Evolutionary conservation across 2,888 invertebrate species (phyloP).

Genomic region (Cataglyphis altisquamis): DNA sequence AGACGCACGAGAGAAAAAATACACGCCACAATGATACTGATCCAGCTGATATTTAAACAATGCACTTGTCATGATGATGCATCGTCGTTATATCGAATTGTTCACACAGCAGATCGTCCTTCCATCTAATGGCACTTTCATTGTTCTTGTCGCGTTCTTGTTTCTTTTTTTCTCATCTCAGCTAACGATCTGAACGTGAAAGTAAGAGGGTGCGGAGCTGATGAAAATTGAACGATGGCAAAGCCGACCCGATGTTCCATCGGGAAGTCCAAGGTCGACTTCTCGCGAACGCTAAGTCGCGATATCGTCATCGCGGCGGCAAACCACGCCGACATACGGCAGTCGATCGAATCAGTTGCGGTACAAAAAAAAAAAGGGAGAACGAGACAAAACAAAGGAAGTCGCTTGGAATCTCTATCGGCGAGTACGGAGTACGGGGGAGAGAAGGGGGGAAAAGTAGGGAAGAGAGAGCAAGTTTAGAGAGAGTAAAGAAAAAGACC

Average conservation of each 20-base stretch:
- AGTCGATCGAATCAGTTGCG: conserved; percentile 77
- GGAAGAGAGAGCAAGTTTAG: conserved; percentile 34
- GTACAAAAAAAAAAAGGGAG: conserved; percentile 77
- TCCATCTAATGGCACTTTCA: conserved; percentile 28
- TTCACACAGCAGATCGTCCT: conserved; percentile 22
- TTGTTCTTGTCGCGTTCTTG: neutral
- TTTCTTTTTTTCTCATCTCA: conserved; percentile 7
- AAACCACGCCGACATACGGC: conserved; percentile 66
- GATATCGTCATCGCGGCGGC: conserved; percentile 55
- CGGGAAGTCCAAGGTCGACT: conserved; percentile 66
- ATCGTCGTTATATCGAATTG: conserved; percentile 43
- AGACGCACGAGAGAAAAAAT: conserved; percentile 26
- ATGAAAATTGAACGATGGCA: conserved; percentile 6
- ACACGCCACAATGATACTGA: conserved; percentile 17
- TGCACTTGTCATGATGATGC: conserved; percentile 32
- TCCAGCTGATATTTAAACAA: conserved; percentile 20
- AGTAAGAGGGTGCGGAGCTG: neutral
- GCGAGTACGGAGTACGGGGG: conserved; percentile 51
- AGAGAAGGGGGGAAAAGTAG: conserved; percentile 27
- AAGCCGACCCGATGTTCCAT: neutral
- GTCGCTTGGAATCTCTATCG: conserved; percentile 78
- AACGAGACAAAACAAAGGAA: conserved; percentile 79
- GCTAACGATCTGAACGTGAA: neutral
- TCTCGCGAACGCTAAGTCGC: conserved; percentile 69
- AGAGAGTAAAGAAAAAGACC: conserved; percentile 78